phyloP scores from a whole-genome alignment of 2,797 vertebrate genomes.

The Lithobates sylvaticus region DNA sequence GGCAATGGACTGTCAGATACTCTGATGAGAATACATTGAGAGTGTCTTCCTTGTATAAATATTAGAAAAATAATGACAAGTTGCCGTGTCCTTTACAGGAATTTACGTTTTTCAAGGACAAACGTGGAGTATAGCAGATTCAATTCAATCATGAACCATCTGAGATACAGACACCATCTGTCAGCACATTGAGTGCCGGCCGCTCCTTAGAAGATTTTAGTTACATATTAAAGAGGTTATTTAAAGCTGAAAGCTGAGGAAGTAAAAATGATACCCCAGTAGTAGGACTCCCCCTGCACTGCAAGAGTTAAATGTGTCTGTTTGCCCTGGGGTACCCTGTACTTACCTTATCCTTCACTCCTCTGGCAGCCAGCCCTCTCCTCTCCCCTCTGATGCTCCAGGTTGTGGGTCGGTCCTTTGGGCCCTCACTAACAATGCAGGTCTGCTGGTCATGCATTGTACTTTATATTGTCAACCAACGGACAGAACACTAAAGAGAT shows the following conservation, averaged over 20 bases:
- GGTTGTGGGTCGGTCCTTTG: too few species aligned
- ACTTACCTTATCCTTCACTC: too few species aligned
- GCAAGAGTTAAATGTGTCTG: too few species aligned
- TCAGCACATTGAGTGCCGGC: background rate
- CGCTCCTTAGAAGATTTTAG: background rate
- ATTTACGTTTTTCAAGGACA: conserved; percentile 6
- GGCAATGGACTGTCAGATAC: background rate
- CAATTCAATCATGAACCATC: background rate
- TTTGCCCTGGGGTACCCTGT: too few species aligned
- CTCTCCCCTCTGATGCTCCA: too few species aligned
- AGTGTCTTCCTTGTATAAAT: background rate
- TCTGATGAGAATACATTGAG: background rate
- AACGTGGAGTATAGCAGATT: background rate
- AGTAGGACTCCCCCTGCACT: too few species aligned
- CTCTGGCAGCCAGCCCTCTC: too few species aligned
- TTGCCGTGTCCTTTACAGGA: background rate
- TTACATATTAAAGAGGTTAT: background rate
- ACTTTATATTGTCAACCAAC: too few species aligned
- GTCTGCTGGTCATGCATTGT: too few species aligned
- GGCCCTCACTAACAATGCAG: too few species aligned
- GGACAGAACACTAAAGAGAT: too few species aligned
- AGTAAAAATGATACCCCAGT: too few species aligned
- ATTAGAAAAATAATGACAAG: conserved; percentile 14
- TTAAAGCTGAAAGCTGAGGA: background rate
- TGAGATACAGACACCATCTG: background rate